Percentiles rank a stretch among this genome's conserved stretches.
Conservation (phyloP, 2,888 invertebrate genomes). For the Drosophila pegasa region DNA sequence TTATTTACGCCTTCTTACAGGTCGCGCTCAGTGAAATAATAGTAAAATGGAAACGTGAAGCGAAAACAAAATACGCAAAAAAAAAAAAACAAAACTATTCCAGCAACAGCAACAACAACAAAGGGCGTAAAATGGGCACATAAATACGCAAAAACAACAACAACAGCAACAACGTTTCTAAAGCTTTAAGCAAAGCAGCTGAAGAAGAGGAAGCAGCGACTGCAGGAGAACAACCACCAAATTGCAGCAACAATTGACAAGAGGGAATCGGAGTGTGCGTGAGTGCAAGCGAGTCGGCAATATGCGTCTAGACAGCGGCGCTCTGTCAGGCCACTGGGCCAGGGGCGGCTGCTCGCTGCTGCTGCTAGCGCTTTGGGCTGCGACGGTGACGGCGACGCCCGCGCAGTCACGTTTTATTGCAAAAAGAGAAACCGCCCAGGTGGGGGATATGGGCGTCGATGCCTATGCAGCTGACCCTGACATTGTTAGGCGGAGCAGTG, state of each 20-base stretch:
- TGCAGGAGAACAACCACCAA: slow-evolving; percentile 26
- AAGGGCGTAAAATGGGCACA: slow-evolving; percentile 59
- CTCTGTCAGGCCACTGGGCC: slow-evolving; percentile 30
- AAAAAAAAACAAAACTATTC: slow-evolving; percentile 17
- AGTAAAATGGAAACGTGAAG: slow-evolving; percentile 57
- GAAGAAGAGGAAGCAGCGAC: slow-evolving; percentile 12
- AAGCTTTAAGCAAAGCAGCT: slow-evolving; percentile 8
- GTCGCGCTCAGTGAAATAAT: slow-evolving; percentile 36
- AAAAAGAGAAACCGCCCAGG: slow-evolving; percentile 68
- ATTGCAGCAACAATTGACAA: slow-evolving; percentile 49
- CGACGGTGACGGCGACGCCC: slow-evolving; percentile 39
- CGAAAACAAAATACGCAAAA: slow-evolving; percentile 34
- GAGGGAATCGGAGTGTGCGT: slow-evolving; percentile 24
- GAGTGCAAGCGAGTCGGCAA: slow-evolving; percentile 29
- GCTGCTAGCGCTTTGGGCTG: slow-evolving; percentile 28
- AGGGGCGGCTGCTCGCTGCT: slow-evolving; percentile 46
- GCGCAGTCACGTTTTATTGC: slow-evolving; percentile 69
- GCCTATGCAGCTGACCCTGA: slow-evolving; percentile 65
- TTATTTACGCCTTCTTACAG: slow-evolving; percentile 42
- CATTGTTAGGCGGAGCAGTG: slow-evolving; percentile 55
- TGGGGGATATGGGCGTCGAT: slow-evolving; percentile 39
- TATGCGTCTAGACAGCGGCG: slow-evolving; percentile 48
- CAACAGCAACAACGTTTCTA: slow-evolving; percentile 19
- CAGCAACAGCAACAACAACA: slow-evolving; percentile 25
- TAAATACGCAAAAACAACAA: slow-evolving; percentile 23